Conservation (phyloP, 2,797 vertebrate genomes). For the Melanotaenia nigrans region DNA sequence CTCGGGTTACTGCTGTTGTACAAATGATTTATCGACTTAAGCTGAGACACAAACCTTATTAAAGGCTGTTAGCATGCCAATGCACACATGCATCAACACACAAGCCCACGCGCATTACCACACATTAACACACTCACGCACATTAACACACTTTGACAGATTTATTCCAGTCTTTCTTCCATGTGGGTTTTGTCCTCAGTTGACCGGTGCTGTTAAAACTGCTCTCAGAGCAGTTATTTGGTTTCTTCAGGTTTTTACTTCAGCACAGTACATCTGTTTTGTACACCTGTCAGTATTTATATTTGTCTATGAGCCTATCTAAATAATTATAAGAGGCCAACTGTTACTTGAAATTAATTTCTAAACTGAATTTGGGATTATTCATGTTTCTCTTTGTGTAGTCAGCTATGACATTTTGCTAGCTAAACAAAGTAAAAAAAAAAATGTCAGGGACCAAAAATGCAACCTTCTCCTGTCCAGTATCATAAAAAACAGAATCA, state of each 20-base stretch:
- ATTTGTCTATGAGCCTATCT: background rate
- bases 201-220: conserved; percentile 6
- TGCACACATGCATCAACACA: conserved; percentile 21
- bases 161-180: conserved; percentile 31
- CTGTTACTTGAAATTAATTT: background rate
- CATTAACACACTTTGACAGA: conserved; percentile 13
- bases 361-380: background rate
- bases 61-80: conserved; percentile 45
- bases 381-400: background rate
- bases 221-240: background rate
- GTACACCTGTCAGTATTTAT: background rate
- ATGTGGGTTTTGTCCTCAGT: conserved; percentile 29
- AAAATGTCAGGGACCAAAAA: background rate
- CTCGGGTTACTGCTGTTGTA: conserved; percentile 5
- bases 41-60: conserved; percentile 37
- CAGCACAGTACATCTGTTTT: background rate
- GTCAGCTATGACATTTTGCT: background rate
- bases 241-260: background rate
- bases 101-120: conserved; percentile 10
- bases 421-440: background rate
- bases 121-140: conserved; percentile 7
- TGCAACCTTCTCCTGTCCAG: too few species aligned
- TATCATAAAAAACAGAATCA: too few species aligned
- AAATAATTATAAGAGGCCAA: background rate
- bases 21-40: conserved; percentile 13